Evolutionary conservation across 2,888 invertebrate species (phyloP), one percentile per base, ranked within the genome.

Genomic region (Calephelis perditalis): DNA sequence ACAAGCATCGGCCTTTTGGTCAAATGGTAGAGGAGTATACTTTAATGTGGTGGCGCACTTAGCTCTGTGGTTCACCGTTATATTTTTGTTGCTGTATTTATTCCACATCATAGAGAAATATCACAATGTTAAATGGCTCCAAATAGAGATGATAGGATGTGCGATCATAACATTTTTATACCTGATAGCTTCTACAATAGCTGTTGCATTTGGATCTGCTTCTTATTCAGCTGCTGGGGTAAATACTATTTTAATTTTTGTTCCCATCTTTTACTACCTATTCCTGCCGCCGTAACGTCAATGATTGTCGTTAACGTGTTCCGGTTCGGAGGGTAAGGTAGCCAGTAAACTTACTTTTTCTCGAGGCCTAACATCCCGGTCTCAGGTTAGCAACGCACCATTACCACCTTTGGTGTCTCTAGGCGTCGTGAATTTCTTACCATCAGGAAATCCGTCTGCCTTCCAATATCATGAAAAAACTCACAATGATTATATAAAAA

Each of bases 81-180:
- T 93, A 57, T 79, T 97, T 57, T 87, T 97, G 5, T 86, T 92
- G 0, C 88, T 96, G 58, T 98, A 97, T 78, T 75, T 96, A 57
- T 96, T 96, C 81, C 97, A 97, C 76, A 84, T 96, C 6, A 92
- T 97, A 56, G 97, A 97, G 81, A 95, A 94, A 74, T 93, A 95
- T 72, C 94, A 94, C 75, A 94, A 93, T 75, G 92, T 97, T 69
- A 96, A 96, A 35, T 97, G 97, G 97, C 83, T 97, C 63, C 94
- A 95, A 79, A 93, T 95, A 67, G 97, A 97, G 83, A 92, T 96
- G 77, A 84, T 93, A n/a, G 95, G 92, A 72, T 94, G 94, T 74
- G 91, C 91, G 0, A 70, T 94, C 9, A 94, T 95, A 93, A 90
- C 94, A 7, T 84, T 94, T 56, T 91, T 95, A 69, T 96, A 96